A percentile compares a stretch with the other conserved stretches of the same genome.
These are phyloP conservation scores for Trachelus stipa DNA, from an alignment of 2,888 invertebrate genomes.

Conservation along the genomic window DNA sequence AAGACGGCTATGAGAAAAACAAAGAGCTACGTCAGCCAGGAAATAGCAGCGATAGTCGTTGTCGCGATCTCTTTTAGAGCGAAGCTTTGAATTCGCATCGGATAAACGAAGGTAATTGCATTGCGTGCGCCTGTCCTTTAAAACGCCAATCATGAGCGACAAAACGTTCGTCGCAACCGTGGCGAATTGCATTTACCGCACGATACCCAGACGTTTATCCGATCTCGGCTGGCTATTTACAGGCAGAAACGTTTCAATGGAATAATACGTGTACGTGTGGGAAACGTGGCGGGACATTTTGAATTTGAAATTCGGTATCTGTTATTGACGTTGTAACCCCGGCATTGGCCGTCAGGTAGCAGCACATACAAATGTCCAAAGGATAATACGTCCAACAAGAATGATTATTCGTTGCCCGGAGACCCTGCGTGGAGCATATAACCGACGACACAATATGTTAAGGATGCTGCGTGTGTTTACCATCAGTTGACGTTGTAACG, in stretches of 20 bases:
- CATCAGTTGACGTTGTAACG: neutral
- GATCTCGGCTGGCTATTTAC: neutral
- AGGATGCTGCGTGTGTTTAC: neutral
- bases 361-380: neutral
- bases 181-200: slow-evolving; percentile 49
- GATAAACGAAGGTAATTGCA: slow-evolving; percentile 62
- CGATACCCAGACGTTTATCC: slow-evolving; percentile 26
- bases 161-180: slow-evolving; percentile 62
- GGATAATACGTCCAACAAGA: neutral
- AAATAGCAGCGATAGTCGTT: neutral
- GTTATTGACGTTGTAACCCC: neutral
- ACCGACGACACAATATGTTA: slow-evolving; percentile 3
- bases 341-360: neutral
- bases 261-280: neutral
- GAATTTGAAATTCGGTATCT: neutral
- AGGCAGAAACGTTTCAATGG: neutral
- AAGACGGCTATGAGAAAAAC: neutral
- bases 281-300: neutral
- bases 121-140: slow-evolving; percentile 65
- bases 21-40: neutral
- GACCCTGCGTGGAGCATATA: slow-evolving; percentile 1
- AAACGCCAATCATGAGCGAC: slow-evolving; percentile 65
- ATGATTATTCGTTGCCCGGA: neutral
- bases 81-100: neutral
- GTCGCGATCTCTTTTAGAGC: neutral